phyloP scores from a whole-genome alignment of 92 coral and sea anemone genomes.

The Palythoa caribaeorum region DNA sequence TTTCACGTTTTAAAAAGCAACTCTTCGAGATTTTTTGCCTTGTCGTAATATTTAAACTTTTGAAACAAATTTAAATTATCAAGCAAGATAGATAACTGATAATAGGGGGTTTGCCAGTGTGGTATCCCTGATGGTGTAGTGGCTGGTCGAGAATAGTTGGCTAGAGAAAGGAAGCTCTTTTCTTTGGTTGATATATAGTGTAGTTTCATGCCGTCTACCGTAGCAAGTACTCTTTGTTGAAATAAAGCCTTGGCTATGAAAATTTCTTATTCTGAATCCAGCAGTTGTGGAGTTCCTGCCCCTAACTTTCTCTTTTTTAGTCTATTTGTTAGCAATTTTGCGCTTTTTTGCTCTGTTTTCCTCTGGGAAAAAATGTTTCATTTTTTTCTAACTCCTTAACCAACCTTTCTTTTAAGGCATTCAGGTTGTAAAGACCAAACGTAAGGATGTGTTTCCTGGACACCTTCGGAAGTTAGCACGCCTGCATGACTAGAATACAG shows the following conservation, averaged over 20 bases:
- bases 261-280: slow-evolving; percentile 68
- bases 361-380: slow-evolving; percentile 50
- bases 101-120: too few species aligned
- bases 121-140: too few species aligned
- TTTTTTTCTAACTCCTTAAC: slow-evolving; percentile 58
- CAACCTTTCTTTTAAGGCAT: slow-evolving; percentile 49
- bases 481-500: too few species aligned
- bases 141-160: slow-evolving; percentile 16
- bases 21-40: too few species aligned
- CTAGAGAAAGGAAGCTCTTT: slow-evolving; percentile 58
- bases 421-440: too few species aligned
- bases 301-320: slow-evolving; percentile 61
- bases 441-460: too few species aligned
- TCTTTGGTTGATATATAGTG: slow-evolving; percentile 55
- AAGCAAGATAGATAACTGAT: too few species aligned
- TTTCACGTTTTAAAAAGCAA: too few species aligned
- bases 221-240: slow-evolving; percentile 71
- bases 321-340: slow-evolving; percentile 52
- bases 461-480: too few species aligned
- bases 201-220: slow-evolving; percentile 51
- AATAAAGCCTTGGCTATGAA: slow-evolving; percentile 67
- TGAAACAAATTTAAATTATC: too few species aligned
- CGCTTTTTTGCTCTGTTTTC: slow-evolving; percentile 61
- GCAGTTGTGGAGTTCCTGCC: slow-evolving; percentile 65
- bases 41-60: too few species aligned